phyloP scores from a whole-genome alignment of 2,113 vertebrate species.

The Mus musculus region GRCm39 chr5:79854501-79855000 shows the following conservation, averaged over 20 bases:
- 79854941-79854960: not conserved
- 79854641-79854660: not conserved
- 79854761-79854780: conserved; percentile 50
- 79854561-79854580: not conserved
- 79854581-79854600: not conserved
- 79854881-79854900: conserved; percentile 22
- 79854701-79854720: conserved; percentile 9
- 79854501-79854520: not conserved
- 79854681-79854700: not conserved
- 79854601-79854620: not conserved
- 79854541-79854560: not conserved
- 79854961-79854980: not conserved
- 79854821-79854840: conserved; percentile 36
- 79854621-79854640: conserved; percentile 8
- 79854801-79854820: conserved; percentile 38
- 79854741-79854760: conserved; percentile 64
- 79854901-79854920: not conserved
- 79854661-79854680: conserved; percentile 7
- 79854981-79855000: not conserved
- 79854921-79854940: not conserved
- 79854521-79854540: not conserved
- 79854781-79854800: conserved; percentile 57
- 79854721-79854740: not conserved
- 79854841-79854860: conserved; percentile 48
- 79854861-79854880: conserved; percentile 37